Percentiles rank a stretch among this genome's conserved stretches.
These are phyloP conservation scores for Polyergus mexicanus DNA, from an alignment of 1,140 invertebrate genomes.

Conservation along the genomic window DNA sequence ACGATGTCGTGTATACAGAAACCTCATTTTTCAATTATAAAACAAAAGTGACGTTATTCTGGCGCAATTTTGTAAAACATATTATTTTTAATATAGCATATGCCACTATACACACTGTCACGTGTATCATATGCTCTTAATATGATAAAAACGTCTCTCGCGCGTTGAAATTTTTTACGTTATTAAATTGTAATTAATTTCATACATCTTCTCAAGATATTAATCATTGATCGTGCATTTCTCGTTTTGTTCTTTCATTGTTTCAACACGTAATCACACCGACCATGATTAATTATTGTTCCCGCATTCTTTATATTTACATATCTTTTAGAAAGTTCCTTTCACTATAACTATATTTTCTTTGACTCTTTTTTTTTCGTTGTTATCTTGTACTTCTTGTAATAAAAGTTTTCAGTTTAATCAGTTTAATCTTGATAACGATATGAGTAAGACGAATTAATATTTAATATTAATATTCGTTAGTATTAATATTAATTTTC, in stretches of 20 bases:
- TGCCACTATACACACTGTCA: background rate
- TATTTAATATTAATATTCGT: no score
- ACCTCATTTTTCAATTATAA: constrained; percentile 52
- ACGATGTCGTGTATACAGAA: constrained; percentile 8
- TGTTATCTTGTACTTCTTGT: background rate
- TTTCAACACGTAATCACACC: constrained; percentile 14
- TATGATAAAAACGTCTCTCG: constrained; percentile 8
- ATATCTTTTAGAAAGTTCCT: constrained; percentile 50
- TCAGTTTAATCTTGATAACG: constrained; percentile 17
- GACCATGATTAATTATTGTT: constrained; percentile 43
- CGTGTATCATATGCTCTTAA: background rate
- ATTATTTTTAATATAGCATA: constrained; percentile 18
- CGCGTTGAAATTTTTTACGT: constrained; percentile 13
- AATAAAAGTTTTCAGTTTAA: constrained; percentile 12
- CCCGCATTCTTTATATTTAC: background rate
- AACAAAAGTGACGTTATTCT: constrained; percentile 43
- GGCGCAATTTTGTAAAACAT: constrained; percentile 26
- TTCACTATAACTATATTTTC: constrained; percentile 42
- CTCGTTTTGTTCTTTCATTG: constrained; percentile 4
- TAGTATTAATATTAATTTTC: no score
- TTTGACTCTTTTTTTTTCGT: background rate
- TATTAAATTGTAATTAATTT: constrained; percentile 38
- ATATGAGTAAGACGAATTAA: background rate
- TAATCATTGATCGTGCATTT: constrained; percentile 25
- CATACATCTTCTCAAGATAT: background rate